Evolutionary conservation across 2,888 invertebrate genomes (phyloP), one percentile per base, ranked within the genome.

Genomic region (Gonocerus acuteangulatus): DNA sequence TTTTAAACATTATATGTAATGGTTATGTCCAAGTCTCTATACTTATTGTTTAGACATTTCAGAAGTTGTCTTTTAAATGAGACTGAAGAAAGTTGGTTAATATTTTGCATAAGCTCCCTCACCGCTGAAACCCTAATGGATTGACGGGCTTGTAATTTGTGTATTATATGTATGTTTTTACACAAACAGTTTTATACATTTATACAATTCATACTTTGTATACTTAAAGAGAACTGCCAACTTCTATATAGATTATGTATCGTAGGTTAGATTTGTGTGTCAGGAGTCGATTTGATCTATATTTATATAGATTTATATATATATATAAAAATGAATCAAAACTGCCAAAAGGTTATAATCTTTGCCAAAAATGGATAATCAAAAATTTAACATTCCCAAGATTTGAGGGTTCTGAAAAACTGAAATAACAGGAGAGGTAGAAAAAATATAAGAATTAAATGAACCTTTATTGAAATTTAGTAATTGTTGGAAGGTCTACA

Each of bases 181-280:
- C 54, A 54, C 54, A 54, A 15, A 57, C 44, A 21, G 57, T 57
- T 57, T 57, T 57, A 57, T 57, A 57, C 57, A 32, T 57, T 57
- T 57, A 57, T 57, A 57, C 44, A 57, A 44, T 57, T 57, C 47
- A 47, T 57, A 57, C 57, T 57, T 57, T 57, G 57, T 57, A 47
- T 57, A 57, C 47, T 32, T 54, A 57, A 57, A 21, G 54, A 21
- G 22, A 39, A 54, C 36, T 42, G 54, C 54, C 54, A 54, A 54
- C 21, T 34, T 54, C 54, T 45, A 45, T 22, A 19, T 57, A 57
- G 23, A 57, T 27, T 44, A 19, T 44, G 23, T 57, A 57, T 15
- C n/a, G 27, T 57, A 57, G 57, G 22, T 45, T 47, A 47, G 22
- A 47, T 23, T 15, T 57, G 45, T 57, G 45, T 57, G 32, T 27